These are phyloP conservation scores for Eupithecia pulchellata DNA, from an alignment of 2,888 invertebrate species.

Conservation along the genomic window DNA sequence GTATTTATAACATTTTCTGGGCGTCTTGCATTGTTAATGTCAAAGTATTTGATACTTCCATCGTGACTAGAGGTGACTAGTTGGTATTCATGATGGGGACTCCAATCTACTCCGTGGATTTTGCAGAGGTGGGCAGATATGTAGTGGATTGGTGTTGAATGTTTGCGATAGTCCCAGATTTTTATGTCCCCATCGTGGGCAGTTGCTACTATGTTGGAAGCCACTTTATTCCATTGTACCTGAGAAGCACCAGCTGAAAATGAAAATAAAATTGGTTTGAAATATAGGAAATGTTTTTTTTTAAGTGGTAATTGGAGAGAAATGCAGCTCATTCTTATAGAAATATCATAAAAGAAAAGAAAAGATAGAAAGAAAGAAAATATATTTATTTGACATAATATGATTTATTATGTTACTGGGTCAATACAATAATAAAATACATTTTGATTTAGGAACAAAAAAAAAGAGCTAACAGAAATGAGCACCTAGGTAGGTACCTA, in stretches of 20 bases:
- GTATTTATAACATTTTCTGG: slow-evolving; percentile 94
- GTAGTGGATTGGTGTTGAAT: slow-evolving; percentile 94
- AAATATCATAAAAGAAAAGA: no score
- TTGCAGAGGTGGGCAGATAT: slow-evolving; percentile 95
- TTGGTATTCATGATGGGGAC: slow-evolving; percentile 92
- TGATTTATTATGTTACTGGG: no score
- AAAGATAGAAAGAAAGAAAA: no score
- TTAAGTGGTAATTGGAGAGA: no score
- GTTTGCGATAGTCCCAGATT: slow-evolving; percentile 97
- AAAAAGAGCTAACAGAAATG: no score
- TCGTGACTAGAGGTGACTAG: slow-evolving; percentile 97
- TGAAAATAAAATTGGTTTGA: background rate
- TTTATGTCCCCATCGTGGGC: slow-evolving; percentile 98
- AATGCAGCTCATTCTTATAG: background rate
- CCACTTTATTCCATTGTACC: slow-evolving; percentile 96
- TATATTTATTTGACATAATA: no score
- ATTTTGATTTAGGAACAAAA: no score
- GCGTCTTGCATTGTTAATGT: slow-evolving; percentile 93
- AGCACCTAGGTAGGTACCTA: no score
- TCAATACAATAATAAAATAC: no score
- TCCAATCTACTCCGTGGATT: slow-evolving; percentile 98
- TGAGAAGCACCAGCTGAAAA: slow-evolving; percentile 93
- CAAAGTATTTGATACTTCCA: slow-evolving; percentile 97
- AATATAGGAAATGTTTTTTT: background rate
- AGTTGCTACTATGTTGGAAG: slow-evolving; percentile 93